Evolutionary conservation across 2,797 vertebrate genomes (phyloP).

Genomic region (Phoebastria nigripes): DNA sequence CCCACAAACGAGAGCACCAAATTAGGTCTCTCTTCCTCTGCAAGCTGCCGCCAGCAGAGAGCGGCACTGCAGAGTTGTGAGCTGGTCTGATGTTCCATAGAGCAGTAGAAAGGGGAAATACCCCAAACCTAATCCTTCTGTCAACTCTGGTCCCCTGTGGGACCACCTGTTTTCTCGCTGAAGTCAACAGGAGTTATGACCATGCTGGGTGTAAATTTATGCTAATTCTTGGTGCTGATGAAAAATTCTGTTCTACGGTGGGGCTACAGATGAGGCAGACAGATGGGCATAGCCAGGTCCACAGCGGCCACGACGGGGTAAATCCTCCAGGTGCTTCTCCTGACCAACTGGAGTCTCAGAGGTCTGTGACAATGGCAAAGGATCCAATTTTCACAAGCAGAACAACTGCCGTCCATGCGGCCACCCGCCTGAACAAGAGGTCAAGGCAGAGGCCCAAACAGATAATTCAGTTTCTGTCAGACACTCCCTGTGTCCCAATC

Average conservation of each 20-base stretch:
- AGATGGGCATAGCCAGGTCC: background rate
- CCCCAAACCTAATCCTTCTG: background rate
- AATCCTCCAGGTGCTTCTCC: background rate
- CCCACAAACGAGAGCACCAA: background rate
- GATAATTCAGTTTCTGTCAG: background rate
- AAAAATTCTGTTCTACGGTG: background rate
- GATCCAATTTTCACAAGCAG: background rate
- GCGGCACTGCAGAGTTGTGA: background rate
- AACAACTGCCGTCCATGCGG: rapidly evolving
- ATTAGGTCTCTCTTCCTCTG: background rate
- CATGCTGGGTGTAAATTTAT: background rate
- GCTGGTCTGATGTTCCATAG: background rate
- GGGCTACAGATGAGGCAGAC: background rate
- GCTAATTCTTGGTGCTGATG: background rate
- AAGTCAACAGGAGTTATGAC: background rate
- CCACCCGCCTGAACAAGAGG: rapidly evolving
- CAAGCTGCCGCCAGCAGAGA: background rate
- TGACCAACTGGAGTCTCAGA: background rate
- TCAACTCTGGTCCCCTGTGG: background rate
- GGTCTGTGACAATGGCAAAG: background rate
- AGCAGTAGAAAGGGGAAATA: background rate
- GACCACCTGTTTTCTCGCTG: background rate
- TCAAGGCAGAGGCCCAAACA: background rate
- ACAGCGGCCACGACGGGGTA: rapidly evolving
- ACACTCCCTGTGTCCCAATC: background rate